Conservation (phyloP, 2,797 vertebrate species). For the Varecia variegata region DNA sequence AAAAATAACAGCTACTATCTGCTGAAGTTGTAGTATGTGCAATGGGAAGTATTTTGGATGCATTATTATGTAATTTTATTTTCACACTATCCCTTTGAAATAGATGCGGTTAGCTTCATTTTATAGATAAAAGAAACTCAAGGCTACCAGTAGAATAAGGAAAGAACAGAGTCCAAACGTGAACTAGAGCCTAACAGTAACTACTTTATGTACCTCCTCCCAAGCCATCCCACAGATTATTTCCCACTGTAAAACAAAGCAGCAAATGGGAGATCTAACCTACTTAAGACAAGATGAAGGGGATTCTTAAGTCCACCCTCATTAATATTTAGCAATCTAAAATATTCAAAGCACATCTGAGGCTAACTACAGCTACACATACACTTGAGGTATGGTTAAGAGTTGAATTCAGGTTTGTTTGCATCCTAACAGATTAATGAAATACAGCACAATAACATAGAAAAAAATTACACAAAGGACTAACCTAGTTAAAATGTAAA, state of each 20-base stretch:
- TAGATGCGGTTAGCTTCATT: not conserved
- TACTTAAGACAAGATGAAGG: not conserved
- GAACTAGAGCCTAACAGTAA: not conserved
- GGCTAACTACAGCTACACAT: not conserved
- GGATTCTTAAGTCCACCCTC: not conserved
- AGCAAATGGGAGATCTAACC: not conserved
- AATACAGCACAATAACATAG: conserved; percentile 9
- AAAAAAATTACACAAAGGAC: conserved; percentile 5
- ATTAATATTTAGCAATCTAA: conserved; percentile 29
- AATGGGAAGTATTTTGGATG: not conserved
- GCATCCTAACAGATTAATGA: conserved; percentile 55
- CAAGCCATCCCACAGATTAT: not conserved
- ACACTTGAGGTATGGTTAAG: conserved; percentile 53
- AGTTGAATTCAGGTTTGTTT: conserved; percentile 75
- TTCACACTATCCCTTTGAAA: conserved; percentile 43
- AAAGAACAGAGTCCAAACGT: not conserved
- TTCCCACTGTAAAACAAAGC: conserved; percentile 35
- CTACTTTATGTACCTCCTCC: not conserved
- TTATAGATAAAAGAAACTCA: conserved; percentile 32
- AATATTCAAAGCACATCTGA: conserved; percentile 5
- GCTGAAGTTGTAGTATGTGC: not conserved
- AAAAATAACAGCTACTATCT: not conserved
- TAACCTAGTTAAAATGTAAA: conserved; percentile 45
- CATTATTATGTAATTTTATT: not conserved
- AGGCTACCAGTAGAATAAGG: not conserved